Conservation (phyloP, 2,113 vertebrate genomes). For the Craseonycteris thonglongyai region DNA sequence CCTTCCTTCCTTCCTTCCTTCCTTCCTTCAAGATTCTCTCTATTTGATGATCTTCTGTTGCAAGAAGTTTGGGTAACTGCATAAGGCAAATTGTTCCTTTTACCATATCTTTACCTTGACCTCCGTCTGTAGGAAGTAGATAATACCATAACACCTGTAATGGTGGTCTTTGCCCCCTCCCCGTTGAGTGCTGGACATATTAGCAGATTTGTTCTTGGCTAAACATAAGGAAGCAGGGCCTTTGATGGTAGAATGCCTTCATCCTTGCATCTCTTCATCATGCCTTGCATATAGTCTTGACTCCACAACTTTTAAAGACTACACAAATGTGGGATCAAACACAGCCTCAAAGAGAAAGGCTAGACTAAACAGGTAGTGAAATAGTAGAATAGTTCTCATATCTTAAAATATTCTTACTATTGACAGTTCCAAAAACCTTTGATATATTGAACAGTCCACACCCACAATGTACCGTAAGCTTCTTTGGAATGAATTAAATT, state of each 20-base stretch:
- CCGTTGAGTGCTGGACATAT: not conserved
- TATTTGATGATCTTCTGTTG: not conserved
- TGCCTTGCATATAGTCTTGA: not conserved
- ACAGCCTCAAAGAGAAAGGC: not conserved
- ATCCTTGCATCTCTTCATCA: not conserved
- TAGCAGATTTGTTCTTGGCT: not conserved
- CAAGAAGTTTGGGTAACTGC: not conserved
- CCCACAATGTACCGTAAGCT: not conserved
- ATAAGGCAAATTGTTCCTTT: not conserved
- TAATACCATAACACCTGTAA: not conserved
- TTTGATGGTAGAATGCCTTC: not conserved
- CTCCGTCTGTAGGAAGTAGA: not conserved
- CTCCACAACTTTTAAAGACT: not conserved
- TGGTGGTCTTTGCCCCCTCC: not conserved
- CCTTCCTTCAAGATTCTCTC: not conserved
- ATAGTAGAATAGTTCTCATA: not conserved
- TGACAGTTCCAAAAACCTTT: not conserved
- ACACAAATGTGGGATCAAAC: not conserved
- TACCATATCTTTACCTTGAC: too few relatives aligned
- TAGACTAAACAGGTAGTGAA: not conserved
- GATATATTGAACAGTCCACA: not conserved
- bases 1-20: not conserved
- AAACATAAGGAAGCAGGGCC: too few relatives aligned
- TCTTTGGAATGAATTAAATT: slow-evolving; percentile 20
- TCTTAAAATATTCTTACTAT: not conserved